phyloP scores from a whole-genome alignment of 2,797 vertebrate species.

The Tragopan temminckii region DNA sequence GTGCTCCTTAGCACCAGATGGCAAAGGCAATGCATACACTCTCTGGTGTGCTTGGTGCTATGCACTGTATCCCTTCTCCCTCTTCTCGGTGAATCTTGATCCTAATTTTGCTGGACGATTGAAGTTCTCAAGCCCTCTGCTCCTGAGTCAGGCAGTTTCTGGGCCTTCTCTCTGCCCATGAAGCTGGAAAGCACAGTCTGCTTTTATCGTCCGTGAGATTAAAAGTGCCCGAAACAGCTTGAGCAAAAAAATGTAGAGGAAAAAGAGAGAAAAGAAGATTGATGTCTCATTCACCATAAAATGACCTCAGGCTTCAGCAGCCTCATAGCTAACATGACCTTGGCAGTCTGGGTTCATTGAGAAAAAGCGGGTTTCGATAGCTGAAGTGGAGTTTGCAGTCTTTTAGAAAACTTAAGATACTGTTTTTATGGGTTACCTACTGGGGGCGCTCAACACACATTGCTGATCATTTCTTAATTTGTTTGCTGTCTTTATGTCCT shows the following conservation, averaged over 20 bases:
- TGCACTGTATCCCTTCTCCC: not conserved
- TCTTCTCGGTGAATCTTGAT: not conserved
- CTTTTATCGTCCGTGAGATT: not conserved
- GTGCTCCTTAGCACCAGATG: not conserved
- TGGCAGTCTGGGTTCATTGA: not conserved
- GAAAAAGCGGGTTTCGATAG: not conserved
- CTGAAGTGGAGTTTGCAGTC: not conserved
- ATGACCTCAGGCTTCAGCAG: not conserved
- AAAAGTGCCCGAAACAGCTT: not conserved
- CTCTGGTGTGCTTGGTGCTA: accelerated
- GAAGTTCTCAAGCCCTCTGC: not conserved
- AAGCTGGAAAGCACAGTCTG: not conserved
- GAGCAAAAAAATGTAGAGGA: not conserved
- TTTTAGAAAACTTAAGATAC: not conserved
- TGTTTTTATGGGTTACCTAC: not conserved
- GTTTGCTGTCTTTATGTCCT: not conserved
- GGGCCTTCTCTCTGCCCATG: not conserved
- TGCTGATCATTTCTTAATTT: conserved; percentile 3
- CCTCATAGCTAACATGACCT: not conserved
- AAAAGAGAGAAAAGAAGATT: not conserved
- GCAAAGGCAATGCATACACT: accelerated
- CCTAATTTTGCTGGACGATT: not conserved
- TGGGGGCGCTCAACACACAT: not conserved
- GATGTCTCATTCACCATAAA: not conserved
- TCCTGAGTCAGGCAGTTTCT: not conserved